Conservation (phyloP, 1,140 invertebrate species). For the Drosophila nigrodunni region DNA sequence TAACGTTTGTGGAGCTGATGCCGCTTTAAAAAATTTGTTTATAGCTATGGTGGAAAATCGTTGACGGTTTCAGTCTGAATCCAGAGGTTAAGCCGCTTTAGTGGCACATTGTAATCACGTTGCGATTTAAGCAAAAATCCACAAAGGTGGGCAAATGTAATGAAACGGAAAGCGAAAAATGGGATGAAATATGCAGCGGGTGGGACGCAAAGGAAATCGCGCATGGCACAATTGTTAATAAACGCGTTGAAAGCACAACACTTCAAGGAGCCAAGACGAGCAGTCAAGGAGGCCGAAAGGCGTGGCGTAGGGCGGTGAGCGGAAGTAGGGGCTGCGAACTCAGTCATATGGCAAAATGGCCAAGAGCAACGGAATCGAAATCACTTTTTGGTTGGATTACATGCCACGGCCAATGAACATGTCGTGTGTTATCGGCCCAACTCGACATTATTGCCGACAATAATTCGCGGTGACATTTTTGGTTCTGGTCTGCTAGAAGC, state of each 20-base stretch:
- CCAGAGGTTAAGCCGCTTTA: conserved; percentile 2
- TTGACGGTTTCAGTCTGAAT: not conserved
- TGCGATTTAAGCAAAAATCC: conserved; percentile 32
- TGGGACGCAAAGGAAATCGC: conserved; percentile 45
- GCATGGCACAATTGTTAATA: conserved; percentile 68
- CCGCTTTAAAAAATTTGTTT: not conserved
- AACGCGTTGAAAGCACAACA: conserved; percentile 25
- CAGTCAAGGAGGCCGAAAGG: not conserved
- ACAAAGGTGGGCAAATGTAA: conserved; percentile 49
- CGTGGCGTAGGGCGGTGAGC: too few species aligned
- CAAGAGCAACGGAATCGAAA: conserved; percentile 69
- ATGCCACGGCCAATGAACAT: conserved; percentile 73
- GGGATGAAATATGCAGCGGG: conserved; percentile 15
- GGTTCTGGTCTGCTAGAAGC: conserved; percentile 17
- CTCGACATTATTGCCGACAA: conserved; percentile 39
- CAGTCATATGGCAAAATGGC: conserved; percentile 65
- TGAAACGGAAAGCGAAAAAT: conserved; percentile 63
- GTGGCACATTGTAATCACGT: conserved; percentile 26
- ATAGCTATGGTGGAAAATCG: not conserved
- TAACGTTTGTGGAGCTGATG: too few species aligned
- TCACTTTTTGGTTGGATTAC: conserved; percentile 72
- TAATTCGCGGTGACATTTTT: conserved; percentile 71
- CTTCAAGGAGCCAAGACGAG: not conserved
- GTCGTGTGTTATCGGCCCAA: conserved; percentile 58
- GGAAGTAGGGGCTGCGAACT: conserved; percentile 6